phyloP scores from a whole-genome alignment of 2,113 vertebrate genomes.

The Romanogobio albipinnatus region DNA sequence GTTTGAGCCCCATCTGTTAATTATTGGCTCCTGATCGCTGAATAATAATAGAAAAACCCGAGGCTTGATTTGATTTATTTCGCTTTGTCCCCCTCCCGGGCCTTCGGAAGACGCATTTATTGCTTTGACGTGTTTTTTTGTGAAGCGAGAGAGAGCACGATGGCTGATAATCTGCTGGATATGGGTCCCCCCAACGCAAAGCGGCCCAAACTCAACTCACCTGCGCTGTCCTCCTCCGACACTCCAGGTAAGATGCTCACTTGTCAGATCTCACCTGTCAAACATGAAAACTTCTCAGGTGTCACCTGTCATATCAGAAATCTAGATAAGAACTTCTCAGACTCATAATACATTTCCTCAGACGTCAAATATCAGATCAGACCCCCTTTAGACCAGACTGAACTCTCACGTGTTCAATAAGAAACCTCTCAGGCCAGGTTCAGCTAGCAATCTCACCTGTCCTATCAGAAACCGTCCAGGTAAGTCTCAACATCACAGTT shows the following conservation, averaged over 20 bases:
- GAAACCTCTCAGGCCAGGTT: not conserved
- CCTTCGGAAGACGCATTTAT: conserved; percentile 20
- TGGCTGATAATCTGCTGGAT: conserved; percentile 95
- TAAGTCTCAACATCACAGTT: not conserved
- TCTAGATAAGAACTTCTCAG: no score
- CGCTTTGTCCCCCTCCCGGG: conserved; percentile 42
- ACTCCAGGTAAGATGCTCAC: conserved; percentile 84
- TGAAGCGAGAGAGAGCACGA: conserved; percentile 64
- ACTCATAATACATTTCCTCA: not conserved
- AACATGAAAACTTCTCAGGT: not conserved
- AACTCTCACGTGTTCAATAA: not conserved
- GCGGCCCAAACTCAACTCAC: conserved; percentile 92
- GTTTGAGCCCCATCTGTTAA: conserved; percentile 73
- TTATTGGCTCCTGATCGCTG: conserved; percentile 64
- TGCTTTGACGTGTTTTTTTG: conserved; percentile 23
- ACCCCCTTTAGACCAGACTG: not conserved
- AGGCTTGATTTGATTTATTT: conserved; percentile 44
- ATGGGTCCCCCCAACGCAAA: conserved; percentile 92
- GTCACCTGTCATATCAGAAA: not conserved
- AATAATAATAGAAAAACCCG: conserved; percentile 58
- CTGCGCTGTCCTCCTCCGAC: conserved; percentile 87
- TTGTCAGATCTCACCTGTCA: not conserved
- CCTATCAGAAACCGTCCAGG: not conserved
- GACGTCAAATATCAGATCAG: not conserved
- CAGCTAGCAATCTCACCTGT: not conserved